Percentiles rank a stretch among this genome's conserved stretches.
Conservation (phyloP, 2,797 vertebrate genomes). For the Microtus californicus region DNA sequence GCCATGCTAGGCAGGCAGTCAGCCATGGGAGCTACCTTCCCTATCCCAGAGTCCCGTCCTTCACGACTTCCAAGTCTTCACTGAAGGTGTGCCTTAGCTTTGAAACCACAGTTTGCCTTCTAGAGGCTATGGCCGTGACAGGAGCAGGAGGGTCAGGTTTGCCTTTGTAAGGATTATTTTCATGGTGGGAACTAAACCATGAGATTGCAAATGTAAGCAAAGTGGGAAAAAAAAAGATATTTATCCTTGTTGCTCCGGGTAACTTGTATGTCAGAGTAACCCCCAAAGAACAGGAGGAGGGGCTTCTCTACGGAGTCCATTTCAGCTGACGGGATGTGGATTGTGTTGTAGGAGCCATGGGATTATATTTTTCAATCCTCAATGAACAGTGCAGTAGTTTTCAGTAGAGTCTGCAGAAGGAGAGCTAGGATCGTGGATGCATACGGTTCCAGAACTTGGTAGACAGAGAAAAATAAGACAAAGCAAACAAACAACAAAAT, state of each 20-base stretch:
- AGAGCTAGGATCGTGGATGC: background rate
- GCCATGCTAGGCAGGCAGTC: background rate
- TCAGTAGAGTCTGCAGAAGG: background rate
- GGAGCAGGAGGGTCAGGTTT: background rate
- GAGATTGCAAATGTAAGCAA: slow-evolving; percentile 23
- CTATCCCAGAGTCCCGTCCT: background rate
- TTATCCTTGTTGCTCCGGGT: background rate
- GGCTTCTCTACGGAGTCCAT: background rate
- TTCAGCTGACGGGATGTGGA: background rate
- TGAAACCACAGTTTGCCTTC: background rate
- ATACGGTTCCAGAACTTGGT: background rate
- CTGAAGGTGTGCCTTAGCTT: background rate
- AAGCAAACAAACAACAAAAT: background rate
- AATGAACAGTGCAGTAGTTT: background rate
- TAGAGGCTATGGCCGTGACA: background rate
- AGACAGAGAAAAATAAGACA: background rate
- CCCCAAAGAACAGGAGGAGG: background rate
- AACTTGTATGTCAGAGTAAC: background rate
- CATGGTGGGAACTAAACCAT: background rate
- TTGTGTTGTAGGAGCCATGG: background rate
- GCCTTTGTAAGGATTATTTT: background rate
- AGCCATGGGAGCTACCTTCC: background rate
- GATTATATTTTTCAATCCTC: background rate
- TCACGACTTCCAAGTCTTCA: background rate
- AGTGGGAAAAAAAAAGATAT: background rate